These are phyloP conservation scores for Phlogophora meticulosa DNA, from an alignment of 2,888 invertebrate species.

Conservation along the genomic window DNA sequence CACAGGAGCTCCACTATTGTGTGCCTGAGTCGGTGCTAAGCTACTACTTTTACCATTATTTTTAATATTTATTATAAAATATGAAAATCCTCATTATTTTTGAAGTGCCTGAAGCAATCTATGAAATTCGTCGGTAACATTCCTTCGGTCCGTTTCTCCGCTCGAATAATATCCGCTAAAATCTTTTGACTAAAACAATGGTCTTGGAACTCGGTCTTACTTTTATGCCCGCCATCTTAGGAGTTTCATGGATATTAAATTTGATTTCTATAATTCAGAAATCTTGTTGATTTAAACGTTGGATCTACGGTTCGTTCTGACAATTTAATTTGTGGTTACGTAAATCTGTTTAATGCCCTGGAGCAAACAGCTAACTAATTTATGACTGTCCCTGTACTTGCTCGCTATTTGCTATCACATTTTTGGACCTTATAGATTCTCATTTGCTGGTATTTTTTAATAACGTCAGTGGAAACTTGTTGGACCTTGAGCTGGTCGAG, in stretches of 20 bases:
- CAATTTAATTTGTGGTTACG: conserved; percentile 52
- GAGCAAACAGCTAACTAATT: conserved; percentile 55
- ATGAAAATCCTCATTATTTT: conserved; percentile 70
- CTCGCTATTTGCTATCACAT: conserved; percentile 20
- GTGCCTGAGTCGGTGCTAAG: too few species aligned
- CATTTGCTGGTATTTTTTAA: not conserved
- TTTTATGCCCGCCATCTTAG: conserved; percentile 46
- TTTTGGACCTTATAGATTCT: conserved; percentile 2
- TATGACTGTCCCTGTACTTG: conserved; percentile 46
- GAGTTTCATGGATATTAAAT: conserved; percentile 50
- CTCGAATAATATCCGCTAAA: conserved; percentile 59
- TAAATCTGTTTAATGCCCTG: conserved; percentile 58
- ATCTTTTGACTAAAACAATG: conserved; percentile 60
- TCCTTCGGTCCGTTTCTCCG: conserved; percentile 39
- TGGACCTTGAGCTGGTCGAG: too few species aligned
- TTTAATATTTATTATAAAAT: too few species aligned
- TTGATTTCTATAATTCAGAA: conserved; percentile 52
- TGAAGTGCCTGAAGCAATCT: conserved; percentile 53
- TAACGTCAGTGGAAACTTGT: too few species aligned
- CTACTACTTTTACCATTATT: too few species aligned
- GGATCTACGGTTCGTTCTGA: conserved; percentile 20
- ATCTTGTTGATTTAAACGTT: conserved; percentile 49
- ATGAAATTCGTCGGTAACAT: conserved; percentile 47
- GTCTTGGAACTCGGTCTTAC: conserved; percentile 39
- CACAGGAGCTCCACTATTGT: too few species aligned